Percentiles rank a stretch among this genome's conserved stretches.
phyloP scores from a whole-genome alignment of 2,797 vertebrate genomes.

The Heliangelus exortis region DNA sequence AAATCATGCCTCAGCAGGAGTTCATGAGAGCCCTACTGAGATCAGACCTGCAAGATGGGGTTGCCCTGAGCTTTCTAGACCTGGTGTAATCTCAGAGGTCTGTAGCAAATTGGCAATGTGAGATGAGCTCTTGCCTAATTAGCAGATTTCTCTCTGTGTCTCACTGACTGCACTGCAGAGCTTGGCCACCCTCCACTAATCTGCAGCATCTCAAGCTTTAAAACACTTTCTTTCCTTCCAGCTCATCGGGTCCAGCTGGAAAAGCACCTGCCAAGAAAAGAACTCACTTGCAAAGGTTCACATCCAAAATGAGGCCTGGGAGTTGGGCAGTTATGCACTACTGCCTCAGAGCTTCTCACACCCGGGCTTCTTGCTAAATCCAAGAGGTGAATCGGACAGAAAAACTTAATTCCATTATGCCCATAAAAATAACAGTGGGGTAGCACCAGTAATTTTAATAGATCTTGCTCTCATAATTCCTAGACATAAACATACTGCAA shows the following conservation, averaged over 20 bases:
- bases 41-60: not conserved
- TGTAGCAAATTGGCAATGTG: not conserved
- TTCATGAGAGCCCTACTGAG: not conserved
- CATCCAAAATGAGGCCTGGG: constrained; percentile 1
- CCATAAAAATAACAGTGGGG: not conserved
- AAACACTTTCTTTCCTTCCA: not conserved
- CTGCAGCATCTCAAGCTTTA: constrained; percentile 21
- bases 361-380: not conserved
- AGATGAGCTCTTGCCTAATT: constrained; percentile 36
- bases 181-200: not conserved
- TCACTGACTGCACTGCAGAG: not conserved
- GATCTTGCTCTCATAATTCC: not conserved
- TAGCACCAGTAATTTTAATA: not conserved
- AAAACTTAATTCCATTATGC: not conserved
- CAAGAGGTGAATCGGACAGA: not conserved
- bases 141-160: constrained; percentile 12
- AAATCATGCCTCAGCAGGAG: not conserved
- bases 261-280: not conserved
- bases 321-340: not conserved
- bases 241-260: constrained; percentile 33
- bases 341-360: not conserved
- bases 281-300: not conserved
- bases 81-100: not conserved
- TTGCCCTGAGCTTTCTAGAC: not conserved
- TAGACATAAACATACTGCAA: not conserved